Percentiles rank a stretch among this genome's conserved stretches.
phyloP scores from a whole-genome alignment of 1,140 invertebrate species.

The Leptinotarsa texana region DNA sequence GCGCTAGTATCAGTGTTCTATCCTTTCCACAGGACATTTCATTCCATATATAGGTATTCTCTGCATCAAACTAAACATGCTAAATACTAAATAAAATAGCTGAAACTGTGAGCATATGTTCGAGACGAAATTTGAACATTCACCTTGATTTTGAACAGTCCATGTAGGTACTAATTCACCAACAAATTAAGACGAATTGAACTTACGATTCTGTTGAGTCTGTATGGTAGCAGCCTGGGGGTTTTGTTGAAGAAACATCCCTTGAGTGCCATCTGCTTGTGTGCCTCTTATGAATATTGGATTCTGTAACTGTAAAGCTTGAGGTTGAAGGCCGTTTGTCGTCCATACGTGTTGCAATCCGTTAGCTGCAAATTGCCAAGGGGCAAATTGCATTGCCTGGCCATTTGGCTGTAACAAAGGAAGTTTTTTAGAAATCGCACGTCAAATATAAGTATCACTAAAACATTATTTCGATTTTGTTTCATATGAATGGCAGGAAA shows the following conservation, averaged over 20 bases:
- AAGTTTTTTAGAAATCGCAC: no score
- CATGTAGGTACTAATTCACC: not conserved
- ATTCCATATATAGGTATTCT: no score
- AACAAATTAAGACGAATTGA: slow-evolving; percentile 50
- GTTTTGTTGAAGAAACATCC: slow-evolving; percentile 87
- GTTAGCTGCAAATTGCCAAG: slow-evolving; percentile 61
- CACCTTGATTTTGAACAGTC: no score
- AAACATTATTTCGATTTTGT: no score
- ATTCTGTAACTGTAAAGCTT: slow-evolving; percentile 70
- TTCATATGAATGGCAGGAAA: no score
- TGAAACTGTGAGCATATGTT: no score
- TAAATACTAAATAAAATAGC: no score
- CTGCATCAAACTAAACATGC: no score
- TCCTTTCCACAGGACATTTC: no score
- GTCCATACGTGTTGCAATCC: slow-evolving; percentile 72
- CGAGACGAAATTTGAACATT: no score
- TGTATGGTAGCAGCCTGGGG: slow-evolving; percentile 65
- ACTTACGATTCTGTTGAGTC: slow-evolving; percentile 63
- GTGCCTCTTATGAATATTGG: slow-evolving; percentile 82
- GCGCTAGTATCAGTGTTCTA: no score
- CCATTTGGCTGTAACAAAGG: slow-evolving; percentile 58
- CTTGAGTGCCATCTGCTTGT: slow-evolving; percentile 69
- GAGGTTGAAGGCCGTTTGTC: slow-evolving; percentile 70
- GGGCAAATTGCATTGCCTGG: slow-evolving; percentile 65
- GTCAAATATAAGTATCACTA: no score